Conservation (phyloP, 2,888 invertebrate genomes). For the Drosophila subquinaria region DNA sequence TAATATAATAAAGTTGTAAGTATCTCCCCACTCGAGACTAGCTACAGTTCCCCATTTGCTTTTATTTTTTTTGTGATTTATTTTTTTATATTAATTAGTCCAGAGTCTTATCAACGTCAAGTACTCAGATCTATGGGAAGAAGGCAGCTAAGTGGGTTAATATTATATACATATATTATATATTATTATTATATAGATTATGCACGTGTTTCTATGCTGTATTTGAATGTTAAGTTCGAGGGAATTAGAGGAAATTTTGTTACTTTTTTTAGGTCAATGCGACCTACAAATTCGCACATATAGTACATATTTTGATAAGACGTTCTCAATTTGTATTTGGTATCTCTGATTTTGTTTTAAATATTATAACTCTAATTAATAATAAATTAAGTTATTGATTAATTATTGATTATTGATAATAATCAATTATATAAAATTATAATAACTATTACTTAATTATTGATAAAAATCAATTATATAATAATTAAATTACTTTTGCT, state of each 20-base stretch:
- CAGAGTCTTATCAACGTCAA: constrained; percentile 35
- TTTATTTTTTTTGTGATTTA: background rate
- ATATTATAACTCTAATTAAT: background rate
- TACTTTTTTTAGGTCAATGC: background rate
- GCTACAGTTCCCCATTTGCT: constrained; percentile 22
- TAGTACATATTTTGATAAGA: constrained; percentile 11
- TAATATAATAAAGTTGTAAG: background rate
- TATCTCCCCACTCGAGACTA: background rate
- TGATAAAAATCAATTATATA: too few species aligned
- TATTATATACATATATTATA: background rate
- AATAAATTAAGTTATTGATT: background rate
- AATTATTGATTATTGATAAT: background rate
- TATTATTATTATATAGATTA: background rate
- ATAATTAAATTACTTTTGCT: too few species aligned
- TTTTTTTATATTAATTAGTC: constrained; percentile 5
- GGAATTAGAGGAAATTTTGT: constrained; percentile 3
- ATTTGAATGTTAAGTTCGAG: constrained; percentile 15
- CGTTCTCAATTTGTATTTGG: background rate
- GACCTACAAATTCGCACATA: background rate
- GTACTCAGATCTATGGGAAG: constrained; percentile 4
- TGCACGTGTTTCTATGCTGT: constrained; percentile 40
- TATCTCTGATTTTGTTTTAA: background rate
- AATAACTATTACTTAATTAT: background rate
- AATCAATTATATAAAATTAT: too few species aligned
- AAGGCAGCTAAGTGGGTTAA: constrained; percentile 27